Evolutionary conservation across 2,797 vertebrate species (phyloP).

Genomic region (Varecia variegata): DNA sequence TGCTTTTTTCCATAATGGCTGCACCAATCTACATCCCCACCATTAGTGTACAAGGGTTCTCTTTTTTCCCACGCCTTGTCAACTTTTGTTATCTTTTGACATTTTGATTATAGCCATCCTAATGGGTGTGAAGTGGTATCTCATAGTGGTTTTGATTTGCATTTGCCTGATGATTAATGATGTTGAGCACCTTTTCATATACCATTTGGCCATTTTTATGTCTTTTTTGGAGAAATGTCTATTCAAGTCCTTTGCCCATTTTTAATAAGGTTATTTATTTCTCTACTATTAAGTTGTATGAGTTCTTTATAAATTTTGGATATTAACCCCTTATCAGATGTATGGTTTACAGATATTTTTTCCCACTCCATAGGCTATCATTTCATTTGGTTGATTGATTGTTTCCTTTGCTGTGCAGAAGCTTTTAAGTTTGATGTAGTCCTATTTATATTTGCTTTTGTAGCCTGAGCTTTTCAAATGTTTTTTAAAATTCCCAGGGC

Average conservation of each 20-base stretch:
- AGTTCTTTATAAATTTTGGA: background rate
- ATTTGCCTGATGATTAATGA: background rate
- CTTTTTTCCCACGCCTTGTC: background rate
- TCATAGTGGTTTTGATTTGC: background rate
- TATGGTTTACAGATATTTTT: background rate
- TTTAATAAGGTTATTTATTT: background rate
- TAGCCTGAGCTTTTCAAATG: background rate
- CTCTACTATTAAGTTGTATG: background rate
- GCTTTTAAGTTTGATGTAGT: background rate
- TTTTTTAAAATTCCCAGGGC: background rate
- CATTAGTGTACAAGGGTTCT: background rate
- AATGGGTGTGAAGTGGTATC: background rate
- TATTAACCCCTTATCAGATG: background rate
- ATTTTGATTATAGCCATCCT: background rate
- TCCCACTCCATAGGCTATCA: background rate
- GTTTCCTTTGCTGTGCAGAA: background rate
- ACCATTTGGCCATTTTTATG: background rate
- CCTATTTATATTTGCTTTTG: background rate
- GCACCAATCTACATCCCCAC: background rate
- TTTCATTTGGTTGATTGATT: background rate
- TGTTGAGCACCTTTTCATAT: background rate
- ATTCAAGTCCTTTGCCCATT: background rate
- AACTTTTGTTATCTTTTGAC: background rate
- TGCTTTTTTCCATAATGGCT: background rate
- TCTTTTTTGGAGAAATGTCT: background rate